phyloP scores from a whole-genome alignment of 2,888 invertebrate species.

The Heliconius aoede region DNA sequence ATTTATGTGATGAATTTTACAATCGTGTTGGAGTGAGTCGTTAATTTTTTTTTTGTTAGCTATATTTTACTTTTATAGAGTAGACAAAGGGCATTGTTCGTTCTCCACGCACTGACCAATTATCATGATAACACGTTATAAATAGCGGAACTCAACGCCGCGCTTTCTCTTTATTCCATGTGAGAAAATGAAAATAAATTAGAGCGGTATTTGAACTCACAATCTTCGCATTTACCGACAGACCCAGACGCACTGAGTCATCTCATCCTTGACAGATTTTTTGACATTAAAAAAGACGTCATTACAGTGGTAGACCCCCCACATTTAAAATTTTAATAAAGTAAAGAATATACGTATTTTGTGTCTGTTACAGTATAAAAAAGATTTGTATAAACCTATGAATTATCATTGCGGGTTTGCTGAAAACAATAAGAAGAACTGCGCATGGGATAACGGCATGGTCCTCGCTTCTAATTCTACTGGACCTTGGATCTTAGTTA shows the following conservation, averaged over 20 bases:
- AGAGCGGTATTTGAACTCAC: background rate
- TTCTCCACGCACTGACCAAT: too few species aligned
- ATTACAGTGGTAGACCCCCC: too few species aligned
- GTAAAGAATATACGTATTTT: background rate
- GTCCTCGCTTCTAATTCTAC: slow-evolving; percentile 62
- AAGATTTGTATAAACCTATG: slow-evolving; percentile 12
- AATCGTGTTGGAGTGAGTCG: slow-evolving; percentile 51
- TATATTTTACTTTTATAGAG: background rate
- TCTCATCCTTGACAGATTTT: too few species aligned
- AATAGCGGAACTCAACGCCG: too few species aligned
- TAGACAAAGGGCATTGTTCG: background rate
- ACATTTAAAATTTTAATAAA: background rate
- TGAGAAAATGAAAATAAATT: background rate
- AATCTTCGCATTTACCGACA: too few species aligned
- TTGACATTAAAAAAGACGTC: too few species aligned
- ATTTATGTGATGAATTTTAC: slow-evolving; percentile 56
- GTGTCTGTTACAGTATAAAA: slow-evolving; percentile 47
- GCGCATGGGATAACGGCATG: slow-evolving; percentile 69
- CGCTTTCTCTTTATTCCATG: too few species aligned
- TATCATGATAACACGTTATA: too few species aligned
- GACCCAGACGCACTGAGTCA: too few species aligned
- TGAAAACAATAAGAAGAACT: slow-evolving; percentile 52
- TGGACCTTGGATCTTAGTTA: slow-evolving; percentile 61
- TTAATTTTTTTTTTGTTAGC: background rate
- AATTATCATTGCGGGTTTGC: slow-evolving; percentile 59